Evolutionary conservation across 2,888 invertebrate genomes (phyloP).

Genomic region (Nasonia oneida): DNA sequence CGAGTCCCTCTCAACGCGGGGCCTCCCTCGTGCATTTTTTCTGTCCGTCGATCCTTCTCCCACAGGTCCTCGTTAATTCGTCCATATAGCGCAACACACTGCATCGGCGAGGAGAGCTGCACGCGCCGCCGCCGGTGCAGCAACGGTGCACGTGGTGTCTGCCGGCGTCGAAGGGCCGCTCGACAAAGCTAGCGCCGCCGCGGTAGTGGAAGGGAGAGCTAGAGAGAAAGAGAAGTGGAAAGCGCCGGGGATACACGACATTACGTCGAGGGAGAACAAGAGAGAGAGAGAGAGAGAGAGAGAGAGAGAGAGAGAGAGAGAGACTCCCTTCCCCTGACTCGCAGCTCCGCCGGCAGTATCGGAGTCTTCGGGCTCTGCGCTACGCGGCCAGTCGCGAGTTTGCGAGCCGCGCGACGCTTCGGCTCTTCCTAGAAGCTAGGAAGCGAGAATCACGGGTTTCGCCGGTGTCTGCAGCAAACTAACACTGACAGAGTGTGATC

Average conservation of each 20-base stretch:
- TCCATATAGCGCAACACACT: background rate
- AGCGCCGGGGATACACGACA: background rate
- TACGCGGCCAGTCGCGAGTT: conserved; percentile 49
- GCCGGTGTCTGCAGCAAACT: background rate
- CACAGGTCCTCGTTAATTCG: conserved; percentile 45
- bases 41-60: conserved; percentile 34
- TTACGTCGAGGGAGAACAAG: background rate
- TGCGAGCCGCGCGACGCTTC: conserved; percentile 44
- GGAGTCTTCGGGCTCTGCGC: background rate
- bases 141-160: conserved; percentile 46
- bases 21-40: background rate
- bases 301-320: background rate
- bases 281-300: too few relatives aligned
- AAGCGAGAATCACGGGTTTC: background rate
- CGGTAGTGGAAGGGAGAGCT: background rate
- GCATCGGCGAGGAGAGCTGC: background rate
- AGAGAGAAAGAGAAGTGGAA: background rate
- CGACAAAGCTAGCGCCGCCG: background rate
- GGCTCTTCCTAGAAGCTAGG: conserved; percentile 1
- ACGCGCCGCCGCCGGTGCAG: conserved; percentile 15
- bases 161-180: conserved; percentile 33
- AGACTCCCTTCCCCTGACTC: conserved; percentile 18
- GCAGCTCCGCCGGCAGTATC: conserved; percentile 8
- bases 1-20: background rate
- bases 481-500: background rate